These are phyloP conservation scores for Pseudorasbora parva DNA, from an alignment of 2,113 vertebrate species.

Conservation along the genomic window DNA sequence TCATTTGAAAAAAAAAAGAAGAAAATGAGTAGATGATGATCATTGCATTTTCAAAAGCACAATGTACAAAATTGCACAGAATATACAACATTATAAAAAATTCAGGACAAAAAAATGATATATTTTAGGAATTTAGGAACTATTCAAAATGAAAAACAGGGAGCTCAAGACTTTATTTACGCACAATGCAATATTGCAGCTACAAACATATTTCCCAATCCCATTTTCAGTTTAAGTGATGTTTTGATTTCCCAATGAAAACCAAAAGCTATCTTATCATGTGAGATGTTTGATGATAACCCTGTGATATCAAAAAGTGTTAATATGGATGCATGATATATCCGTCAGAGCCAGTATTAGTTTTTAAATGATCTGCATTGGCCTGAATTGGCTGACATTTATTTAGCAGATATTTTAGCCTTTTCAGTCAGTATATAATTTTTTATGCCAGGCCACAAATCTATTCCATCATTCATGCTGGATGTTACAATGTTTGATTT, in stretches of 20 bases:
- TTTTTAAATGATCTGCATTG: background rate
- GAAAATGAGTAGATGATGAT: conserved; percentile 58
- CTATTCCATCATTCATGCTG: background rate
- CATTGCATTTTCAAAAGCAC: conserved; percentile 69
- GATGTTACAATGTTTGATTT: no score
- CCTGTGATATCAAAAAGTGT: background rate
- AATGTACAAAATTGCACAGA: conserved; percentile 77
- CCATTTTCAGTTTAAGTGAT: background rate
- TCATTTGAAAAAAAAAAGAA: conserved; percentile 53
- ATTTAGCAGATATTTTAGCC: background rate
- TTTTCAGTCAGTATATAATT: background rate
- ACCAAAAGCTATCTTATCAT: background rate
- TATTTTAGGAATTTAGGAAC: conserved; percentile 22
- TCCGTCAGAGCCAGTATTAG: background rate
- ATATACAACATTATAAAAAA: conserved; percentile 62
- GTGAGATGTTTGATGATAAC: background rate
- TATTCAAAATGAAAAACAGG: conserved; percentile 52
- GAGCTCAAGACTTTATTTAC: conserved; percentile 49
- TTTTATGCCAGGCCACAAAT: background rate
- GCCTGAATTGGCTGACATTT: background rate
- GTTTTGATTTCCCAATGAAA: background rate
- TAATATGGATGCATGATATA: background rate
- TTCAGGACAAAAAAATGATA: conserved; percentile 45
- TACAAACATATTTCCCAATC: conserved; percentile 19
- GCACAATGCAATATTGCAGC: conserved; percentile 27